A percentile compares a stretch with the other conserved stretches of the same genome.
phyloP scores from a whole-genome alignment of 2,797 vertebrate species.

The Muscicapa striata region DNA sequence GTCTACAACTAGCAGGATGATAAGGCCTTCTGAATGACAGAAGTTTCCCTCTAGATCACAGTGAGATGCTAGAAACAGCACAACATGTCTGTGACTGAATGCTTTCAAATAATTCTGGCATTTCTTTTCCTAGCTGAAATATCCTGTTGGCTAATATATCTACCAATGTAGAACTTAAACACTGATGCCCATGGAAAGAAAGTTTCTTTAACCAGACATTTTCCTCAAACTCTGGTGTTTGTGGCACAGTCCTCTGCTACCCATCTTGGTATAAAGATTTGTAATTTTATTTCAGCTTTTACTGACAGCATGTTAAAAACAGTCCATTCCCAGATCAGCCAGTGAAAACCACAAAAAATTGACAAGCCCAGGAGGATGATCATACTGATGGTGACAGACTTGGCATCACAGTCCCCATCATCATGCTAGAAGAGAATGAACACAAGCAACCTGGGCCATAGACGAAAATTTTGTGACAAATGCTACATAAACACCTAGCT shows the following conservation, averaged over 20 bases:
- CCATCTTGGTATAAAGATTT: background rate
- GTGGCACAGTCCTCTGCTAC: background rate
- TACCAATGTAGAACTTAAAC: background rate
- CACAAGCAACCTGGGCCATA: background rate
- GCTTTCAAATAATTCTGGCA: background rate
- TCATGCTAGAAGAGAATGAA: background rate
- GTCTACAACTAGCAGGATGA: background rate
- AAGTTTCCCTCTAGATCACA: background rate
- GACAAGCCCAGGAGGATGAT: background rate
- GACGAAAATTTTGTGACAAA: background rate
- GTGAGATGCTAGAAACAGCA: background rate
- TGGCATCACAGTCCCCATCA: no score
- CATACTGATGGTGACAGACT: background rate
- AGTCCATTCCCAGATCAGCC: background rate
- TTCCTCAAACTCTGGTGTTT: background rate
- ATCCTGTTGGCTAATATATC: background rate
- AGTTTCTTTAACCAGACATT: background rate
- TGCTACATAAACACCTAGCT: background rate
- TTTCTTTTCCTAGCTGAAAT: background rate
- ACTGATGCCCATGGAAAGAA: background rate
- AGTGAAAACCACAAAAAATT: background rate
- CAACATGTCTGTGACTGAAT: background rate
- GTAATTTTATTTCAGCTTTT: background rate
- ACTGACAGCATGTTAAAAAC: background rate
- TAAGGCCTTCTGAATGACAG: background rate